phyloP scores from a whole-genome alignment of 1,140 invertebrate species.

The Drosophila prosaltans region DNA sequence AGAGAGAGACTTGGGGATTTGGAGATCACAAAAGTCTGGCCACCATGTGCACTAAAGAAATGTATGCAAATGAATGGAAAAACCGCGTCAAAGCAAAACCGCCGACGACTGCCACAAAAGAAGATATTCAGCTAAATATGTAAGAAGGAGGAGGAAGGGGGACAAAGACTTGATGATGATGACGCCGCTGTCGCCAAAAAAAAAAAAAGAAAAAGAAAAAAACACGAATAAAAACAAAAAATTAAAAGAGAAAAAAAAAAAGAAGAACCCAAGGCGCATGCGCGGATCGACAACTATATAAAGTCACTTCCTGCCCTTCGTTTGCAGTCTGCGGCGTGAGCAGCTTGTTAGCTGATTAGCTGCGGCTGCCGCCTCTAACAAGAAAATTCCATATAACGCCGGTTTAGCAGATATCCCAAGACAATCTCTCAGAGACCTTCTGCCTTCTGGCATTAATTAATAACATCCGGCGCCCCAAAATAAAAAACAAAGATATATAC shows the following conservation, averaged over 20 bases:
- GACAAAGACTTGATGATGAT: slow-evolving; percentile 30
- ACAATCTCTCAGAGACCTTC: slow-evolving; percentile 31
- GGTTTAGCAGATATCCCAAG: slow-evolving; percentile 47
- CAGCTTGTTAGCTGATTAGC: slow-evolving; percentile 77
- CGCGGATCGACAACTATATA: slow-evolving; percentile 74
- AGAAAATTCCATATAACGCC: slow-evolving; percentile 78
- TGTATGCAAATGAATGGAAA: slow-evolving; percentile 78
- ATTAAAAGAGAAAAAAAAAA: too few species aligned
- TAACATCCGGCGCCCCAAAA: slow-evolving; percentile 75
- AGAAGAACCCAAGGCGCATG: slow-evolving; percentile 47
- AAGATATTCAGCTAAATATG: background rate
- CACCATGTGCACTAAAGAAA: slow-evolving; percentile 66
- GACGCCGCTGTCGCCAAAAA: slow-evolving; percentile 53
- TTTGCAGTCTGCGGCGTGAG: slow-evolving; percentile 61
- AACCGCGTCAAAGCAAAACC: slow-evolving; percentile 77
- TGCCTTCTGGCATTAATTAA: slow-evolving; percentile 74
- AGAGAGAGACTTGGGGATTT: background rate
- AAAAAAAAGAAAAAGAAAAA: slow-evolving; percentile 14
- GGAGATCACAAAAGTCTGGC: slow-evolving; percentile 43
- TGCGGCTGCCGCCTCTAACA: slow-evolving; percentile 66
- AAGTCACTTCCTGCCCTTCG: slow-evolving; percentile 32
- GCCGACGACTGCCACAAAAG: slow-evolving; percentile 56
- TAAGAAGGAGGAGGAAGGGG: background rate
- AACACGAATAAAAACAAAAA: background rate
- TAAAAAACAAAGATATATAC: slow-evolving; percentile 29